These are phyloP conservation scores for Dasypogon diadema DNA, from an alignment of 2,888 invertebrate species.

Conservation along the genomic window DNA sequence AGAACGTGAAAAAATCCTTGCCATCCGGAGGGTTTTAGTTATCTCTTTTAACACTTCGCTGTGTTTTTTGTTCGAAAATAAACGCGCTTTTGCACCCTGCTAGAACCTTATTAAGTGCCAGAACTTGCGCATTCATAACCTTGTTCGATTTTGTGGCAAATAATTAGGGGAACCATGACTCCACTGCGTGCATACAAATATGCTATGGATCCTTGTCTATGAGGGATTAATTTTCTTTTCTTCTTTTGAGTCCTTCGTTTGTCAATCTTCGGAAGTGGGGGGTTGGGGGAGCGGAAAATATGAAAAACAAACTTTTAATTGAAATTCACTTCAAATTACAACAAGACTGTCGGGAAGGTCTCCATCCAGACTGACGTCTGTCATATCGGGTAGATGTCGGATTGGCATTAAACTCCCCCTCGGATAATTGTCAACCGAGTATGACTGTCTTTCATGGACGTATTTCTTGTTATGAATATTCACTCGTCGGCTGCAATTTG, in stretches of 20 bases:
- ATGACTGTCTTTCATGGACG: not conserved
- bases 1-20: constrained; percentile 25
- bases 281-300: constrained; percentile 6
- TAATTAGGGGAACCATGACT: constrained; percentile 9
- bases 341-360: not conserved
- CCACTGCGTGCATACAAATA: constrained; percentile 9
- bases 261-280: too few species aligned
- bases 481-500: not conserved
- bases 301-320: constrained; percentile 29
- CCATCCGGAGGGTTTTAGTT: constrained; percentile 7
- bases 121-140: constrained; percentile 18
- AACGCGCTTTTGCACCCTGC: constrained; percentile 4
- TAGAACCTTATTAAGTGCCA: not conserved
- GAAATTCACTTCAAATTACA: constrained; percentile 22
- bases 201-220: not conserved
- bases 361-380: not conserved
- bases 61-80: not conserved
- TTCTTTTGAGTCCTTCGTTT: not conserved
- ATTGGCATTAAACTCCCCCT: not conserved
- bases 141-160: not conserved
- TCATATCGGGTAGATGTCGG: not conserved
- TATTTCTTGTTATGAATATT: not conserved
- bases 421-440: not conserved
- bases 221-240: constrained; percentile 5
- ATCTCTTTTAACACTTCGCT: not conserved